Evolutionary conservation across 1,140 invertebrate genomes (phyloP), one percentile per base, ranked within the genome.

Genomic region (Zaprionus inermis): DNA sequence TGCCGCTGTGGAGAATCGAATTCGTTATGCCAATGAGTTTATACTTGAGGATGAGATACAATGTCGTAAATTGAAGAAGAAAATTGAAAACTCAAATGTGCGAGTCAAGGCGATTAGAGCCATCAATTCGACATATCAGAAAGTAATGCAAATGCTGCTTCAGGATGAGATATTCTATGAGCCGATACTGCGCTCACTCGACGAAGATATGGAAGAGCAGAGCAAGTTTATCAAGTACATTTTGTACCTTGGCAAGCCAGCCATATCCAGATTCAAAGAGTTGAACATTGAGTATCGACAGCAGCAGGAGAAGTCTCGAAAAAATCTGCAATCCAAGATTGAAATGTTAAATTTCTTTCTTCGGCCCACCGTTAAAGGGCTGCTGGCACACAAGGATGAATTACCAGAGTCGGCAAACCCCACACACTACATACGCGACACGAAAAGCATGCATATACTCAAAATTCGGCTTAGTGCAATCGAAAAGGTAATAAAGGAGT

Each of bases 131-230:
- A 82, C 91, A 0, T 92, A 92, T 58, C 90, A 82, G 16, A 91
- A 88, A 66, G 88, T 91, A 58, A 77, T 91, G 12, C 76, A 91
- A 57, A 77, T 91, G 3, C 64, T 92, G 0, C 34, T 75, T 20
- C 84, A 91, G 12, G 91, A 92, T 56, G 80, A 78, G 41, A 88
- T 90, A 18, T 92, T 91, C 28, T 92, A 91, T 59, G 90, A 91
- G 32, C 91, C 91, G 6, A 88, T 92, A 11, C 57, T 92, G 18
- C 66, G 68, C 6, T 91, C 91, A 4, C 78, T 92, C 0, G 71
- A 78, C 38, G 46, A 34, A 0, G 91, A 92, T 41, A 91, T 91
- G 63, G 89, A 91, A 5, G 91, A 92, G 38, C 91, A 92, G 55
- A 16, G 74, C 0, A 79, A 77, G 18, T 91, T 92, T 12, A 92